Evolutionary conservation across 2,888 invertebrate species (phyloP).

Genomic region (Glaucopsyche alexis): DNA sequence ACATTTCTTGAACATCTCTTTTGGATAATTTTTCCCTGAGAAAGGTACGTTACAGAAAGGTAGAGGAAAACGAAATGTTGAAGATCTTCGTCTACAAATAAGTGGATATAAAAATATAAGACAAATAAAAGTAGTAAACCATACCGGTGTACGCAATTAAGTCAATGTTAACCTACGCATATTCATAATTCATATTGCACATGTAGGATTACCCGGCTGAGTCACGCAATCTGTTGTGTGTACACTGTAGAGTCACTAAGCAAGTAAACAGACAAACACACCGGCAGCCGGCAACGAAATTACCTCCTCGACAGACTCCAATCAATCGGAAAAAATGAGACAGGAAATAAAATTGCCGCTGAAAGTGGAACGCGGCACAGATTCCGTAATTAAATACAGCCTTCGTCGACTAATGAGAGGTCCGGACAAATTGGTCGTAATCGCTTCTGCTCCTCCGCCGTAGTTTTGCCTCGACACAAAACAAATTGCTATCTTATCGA

Average conservation of each 20-base stretch:
- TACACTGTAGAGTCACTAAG: not conserved
- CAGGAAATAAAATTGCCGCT: constrained; percentile 34
- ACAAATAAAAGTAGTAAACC: not conserved
- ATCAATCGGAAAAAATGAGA: constrained; percentile 35
- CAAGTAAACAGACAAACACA: not conserved
- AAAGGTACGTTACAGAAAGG: not conserved
- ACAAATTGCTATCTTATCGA: constrained; percentile 19
- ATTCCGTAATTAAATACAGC: constrained; percentile 55
- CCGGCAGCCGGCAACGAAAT: not conserved
- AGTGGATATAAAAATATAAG: not conserved
- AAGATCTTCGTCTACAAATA: not conserved
- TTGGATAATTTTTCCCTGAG: not conserved
- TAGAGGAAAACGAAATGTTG: not conserved
- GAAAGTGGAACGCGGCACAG: constrained; percentile 46
- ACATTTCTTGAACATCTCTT: too few species aligned
- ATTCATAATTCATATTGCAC: not conserved
- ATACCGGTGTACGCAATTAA: not conserved
- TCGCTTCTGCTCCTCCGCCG: constrained; percentile 34
- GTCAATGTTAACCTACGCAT: not conserved
- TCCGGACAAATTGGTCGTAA: constrained; percentile 46
- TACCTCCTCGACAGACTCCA: constrained; percentile 1
- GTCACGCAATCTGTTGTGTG: not conserved
- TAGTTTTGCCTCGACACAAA: not conserved
- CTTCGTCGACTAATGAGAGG: constrained; percentile 54
- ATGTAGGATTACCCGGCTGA: not conserved